A percentile compares a stretch with the other conserved stretches of the same genome.
Evolutionary conservation across 2,113 vertebrate genomes (phyloP).

Genomic region (Electrona antarctica): DNA sequence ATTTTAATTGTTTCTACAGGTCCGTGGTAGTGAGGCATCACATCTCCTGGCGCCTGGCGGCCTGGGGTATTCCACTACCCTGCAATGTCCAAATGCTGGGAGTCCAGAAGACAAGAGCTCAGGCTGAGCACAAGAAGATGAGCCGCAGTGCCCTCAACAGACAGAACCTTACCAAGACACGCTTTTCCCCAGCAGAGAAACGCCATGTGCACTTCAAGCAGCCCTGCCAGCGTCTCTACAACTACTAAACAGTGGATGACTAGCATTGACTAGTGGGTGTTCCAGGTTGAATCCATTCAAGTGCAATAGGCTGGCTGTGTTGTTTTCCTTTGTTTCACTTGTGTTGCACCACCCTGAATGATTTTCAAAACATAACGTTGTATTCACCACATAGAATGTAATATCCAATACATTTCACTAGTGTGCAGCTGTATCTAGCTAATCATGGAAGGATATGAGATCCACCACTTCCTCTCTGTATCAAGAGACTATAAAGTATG

Average conservation of each 20-base stretch:
- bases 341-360: not conserved
- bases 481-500: not conserved
- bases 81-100: constrained; percentile 44
- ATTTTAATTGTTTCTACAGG: constrained; percentile 50
- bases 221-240: constrained; percentile 73
- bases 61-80: constrained; percentile 63
- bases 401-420: not conserved
- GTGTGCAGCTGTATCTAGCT: not conserved
- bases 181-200: constrained; percentile 56
- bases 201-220: constrained; percentile 73
- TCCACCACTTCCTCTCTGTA: constrained; percentile 2
- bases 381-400: not conserved
- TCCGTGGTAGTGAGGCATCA: constrained; percentile 57
- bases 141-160: constrained; percentile 67
- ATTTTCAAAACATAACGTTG: not conserved
- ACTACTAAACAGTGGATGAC: constrained; percentile 59
- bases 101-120: constrained; percentile 52
- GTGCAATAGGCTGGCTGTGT: not conserved
- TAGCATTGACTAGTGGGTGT: not conserved
- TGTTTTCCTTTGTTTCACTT: not conserved
- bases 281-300: constrained; percentile 1
- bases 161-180: constrained; percentile 69
- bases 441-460: not conserved
- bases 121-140: constrained; percentile 65
- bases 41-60: constrained; percentile 66